phyloP scores from a whole-genome alignment of 2,113 vertebrate species.

The Cottus gobio region DNA sequence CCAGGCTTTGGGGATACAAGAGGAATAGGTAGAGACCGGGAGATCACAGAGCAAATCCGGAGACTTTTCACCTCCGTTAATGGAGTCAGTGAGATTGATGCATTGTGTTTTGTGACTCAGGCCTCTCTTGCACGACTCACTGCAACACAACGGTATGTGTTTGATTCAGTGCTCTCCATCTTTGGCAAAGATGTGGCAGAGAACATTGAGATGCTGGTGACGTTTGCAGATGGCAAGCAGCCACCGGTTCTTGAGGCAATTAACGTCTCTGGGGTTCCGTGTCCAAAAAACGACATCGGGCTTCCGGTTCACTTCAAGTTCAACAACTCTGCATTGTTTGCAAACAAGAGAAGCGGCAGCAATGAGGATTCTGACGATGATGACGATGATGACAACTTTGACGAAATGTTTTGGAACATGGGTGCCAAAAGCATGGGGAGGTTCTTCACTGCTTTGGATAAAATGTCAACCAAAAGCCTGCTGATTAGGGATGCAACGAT shows the following conservation, averaged over 20 bases:
- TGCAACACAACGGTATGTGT: conserved; percentile 36
- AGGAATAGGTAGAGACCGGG: conserved; percentile 50
- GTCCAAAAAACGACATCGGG: conserved; percentile 22
- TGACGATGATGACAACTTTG: conserved; percentile 22
- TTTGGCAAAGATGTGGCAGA: conserved; percentile 53
- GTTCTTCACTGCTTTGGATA: conserved; percentile 40
- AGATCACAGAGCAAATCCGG: conserved; percentile 27
- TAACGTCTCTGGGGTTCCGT: conserved; percentile 17
- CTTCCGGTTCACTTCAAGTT: conserved; percentile 53
- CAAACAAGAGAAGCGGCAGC: conserved; percentile 4
- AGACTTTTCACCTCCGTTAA: conserved; percentile 3
- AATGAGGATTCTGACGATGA: background rate
- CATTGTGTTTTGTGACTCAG: conserved; percentile 51
- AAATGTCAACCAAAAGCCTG: conserved; percentile 39
- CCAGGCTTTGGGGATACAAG: conserved; percentile 76
- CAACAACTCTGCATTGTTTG: conserved; percentile 46
- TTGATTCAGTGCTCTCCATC: conserved; percentile 46
- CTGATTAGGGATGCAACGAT: too few relatives aligned
- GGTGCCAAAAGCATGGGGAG: conserved; percentile 42
- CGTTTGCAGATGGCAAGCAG: conserved; percentile 37
- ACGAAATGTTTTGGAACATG: conserved; percentile 61
- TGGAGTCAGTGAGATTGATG: conserved; percentile 36
- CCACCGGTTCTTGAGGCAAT: conserved; percentile 54
- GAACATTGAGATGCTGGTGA: conserved; percentile 54
- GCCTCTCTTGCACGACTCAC: conserved; percentile 45